Evolutionary conservation across 2,797 vertebrate species (phyloP).

Genomic region (Ispidina picta): DNA sequence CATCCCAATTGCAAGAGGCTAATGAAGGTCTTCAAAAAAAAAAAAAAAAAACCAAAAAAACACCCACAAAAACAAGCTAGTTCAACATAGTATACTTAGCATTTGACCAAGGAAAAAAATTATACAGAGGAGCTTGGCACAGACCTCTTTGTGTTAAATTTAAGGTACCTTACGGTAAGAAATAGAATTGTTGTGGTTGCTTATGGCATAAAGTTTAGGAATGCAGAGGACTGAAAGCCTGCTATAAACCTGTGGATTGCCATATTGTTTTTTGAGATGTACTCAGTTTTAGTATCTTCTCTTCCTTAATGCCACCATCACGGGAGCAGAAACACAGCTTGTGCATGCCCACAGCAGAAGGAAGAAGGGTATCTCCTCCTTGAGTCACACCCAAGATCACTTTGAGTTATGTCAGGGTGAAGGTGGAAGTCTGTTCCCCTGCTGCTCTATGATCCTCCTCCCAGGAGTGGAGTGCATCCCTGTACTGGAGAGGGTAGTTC

Average conservation of each 20-base stretch:
- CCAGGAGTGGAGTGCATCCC: background rate
- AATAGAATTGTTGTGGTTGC: background rate
- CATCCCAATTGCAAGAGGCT: background rate
- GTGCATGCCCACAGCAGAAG: background rate
- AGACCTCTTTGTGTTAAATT: background rate
- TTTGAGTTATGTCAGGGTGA: background rate
- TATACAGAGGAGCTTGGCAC: background rate
- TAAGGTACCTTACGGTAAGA: background rate
- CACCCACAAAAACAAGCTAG: background rate
- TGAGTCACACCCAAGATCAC: background rate
- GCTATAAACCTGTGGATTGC: background rate
- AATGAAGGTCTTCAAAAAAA: background rate
- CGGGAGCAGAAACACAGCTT: background rate
- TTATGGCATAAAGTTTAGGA: background rate
- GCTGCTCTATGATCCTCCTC: background rate
- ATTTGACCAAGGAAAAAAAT: background rate
- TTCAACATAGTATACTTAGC: background rate
- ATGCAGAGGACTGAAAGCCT: background rate
- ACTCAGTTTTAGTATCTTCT: background rate
- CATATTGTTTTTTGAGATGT: background rate
- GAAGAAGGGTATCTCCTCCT: background rate
- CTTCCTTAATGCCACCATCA: too few species aligned
- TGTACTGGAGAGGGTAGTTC: background rate
- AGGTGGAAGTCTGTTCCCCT: background rate
- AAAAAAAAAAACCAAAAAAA: too few species aligned